Base-by-base conservation (phyloP, 2,113 vertebrate species). In the Suricata suricatta region DNA sequence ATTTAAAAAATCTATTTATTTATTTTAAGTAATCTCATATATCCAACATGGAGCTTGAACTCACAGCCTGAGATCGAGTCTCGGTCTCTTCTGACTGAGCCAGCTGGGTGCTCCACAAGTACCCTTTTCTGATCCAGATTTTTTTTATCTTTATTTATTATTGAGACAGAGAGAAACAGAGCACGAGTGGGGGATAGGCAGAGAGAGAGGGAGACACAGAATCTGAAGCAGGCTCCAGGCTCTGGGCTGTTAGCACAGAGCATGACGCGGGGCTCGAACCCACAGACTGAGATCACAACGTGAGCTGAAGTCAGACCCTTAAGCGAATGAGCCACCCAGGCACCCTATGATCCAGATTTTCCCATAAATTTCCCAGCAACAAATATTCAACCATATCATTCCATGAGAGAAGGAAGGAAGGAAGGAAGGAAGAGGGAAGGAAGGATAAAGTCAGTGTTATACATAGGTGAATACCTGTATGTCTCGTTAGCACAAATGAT, bases 351-450 rank as follows among this genome's bases (percentile, higher is more conserved):
- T 94, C 14, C 81, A 84, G 71, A 96, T 93, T 33, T 82, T 84
- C 15, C 33, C 35, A 38, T 91, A 86, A 66, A 88, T 96, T 93
- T 88, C 23, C 7, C 15, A 52, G 23, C 4, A 69, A 29, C n/a
- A 91, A 94, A 35, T 90, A 93, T 95, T 93, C 96, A 90, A 94
- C 41, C 3, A 23, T 88, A 91, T 93, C 6, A 72, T 91, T 96
- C 27, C 29, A 86, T 87, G 31, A 33, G 21, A 50, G 5, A n/a
- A 29, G 4, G 11, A 41, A 3, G 25, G 4, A 33, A 29, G 25
- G 8, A 33, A 2, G 50, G 0, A 25, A 1, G 12, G 44, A 31
- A 17, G 44, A 52, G 23, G 5, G n/a, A 2, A 35, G 33, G 33
- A 27, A 8, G 3, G 57, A 50, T 64, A 68, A 80, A 81, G 33